Evolutionary conservation across 1,140 invertebrate genomes (phyloP).

Genomic region (Caenorhabditis tropicalis): DNA sequence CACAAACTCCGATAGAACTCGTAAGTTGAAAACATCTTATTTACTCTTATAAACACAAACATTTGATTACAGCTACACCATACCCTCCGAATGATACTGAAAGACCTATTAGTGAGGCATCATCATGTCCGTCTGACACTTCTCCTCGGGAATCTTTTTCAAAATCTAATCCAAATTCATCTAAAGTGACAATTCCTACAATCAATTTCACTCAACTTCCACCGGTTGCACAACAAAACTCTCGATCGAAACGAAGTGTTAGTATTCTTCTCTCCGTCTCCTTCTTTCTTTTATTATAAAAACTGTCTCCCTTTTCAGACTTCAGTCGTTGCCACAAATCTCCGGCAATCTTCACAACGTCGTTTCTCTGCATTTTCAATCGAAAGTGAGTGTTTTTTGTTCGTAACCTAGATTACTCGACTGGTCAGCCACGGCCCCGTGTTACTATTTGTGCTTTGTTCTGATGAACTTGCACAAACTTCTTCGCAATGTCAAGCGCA

Average conservation of each 20-base stretch:
- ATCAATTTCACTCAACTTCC: background rate
- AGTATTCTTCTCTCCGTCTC: conserved; percentile 1
- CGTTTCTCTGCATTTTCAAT: background rate
- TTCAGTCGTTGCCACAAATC: background rate
- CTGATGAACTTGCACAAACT: background rate
- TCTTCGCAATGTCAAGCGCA: background rate
- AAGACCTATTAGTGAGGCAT: background rate
- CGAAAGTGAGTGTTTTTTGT: background rate
- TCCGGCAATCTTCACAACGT: background rate
- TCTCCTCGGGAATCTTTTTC: background rate
- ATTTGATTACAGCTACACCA: background rate
- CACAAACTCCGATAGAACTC: conserved; percentile 21
- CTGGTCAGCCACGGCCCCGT: background rate
- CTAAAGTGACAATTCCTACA: background rate
- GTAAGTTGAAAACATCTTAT: background rate
- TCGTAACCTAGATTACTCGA: background rate
- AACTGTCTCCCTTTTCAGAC: background rate
- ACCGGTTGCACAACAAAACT: background rate
- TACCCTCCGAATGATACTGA: conserved; percentile 1
- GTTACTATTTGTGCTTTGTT: background rate
- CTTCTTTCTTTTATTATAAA: background rate
- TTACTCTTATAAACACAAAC: background rate
- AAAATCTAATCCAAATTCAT: background rate
- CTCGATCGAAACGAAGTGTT: conserved; percentile 8
- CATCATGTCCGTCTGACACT: background rate